Conservation (phyloP, 2,113 vertebrate species). For the Mustelus asterias region DNA sequence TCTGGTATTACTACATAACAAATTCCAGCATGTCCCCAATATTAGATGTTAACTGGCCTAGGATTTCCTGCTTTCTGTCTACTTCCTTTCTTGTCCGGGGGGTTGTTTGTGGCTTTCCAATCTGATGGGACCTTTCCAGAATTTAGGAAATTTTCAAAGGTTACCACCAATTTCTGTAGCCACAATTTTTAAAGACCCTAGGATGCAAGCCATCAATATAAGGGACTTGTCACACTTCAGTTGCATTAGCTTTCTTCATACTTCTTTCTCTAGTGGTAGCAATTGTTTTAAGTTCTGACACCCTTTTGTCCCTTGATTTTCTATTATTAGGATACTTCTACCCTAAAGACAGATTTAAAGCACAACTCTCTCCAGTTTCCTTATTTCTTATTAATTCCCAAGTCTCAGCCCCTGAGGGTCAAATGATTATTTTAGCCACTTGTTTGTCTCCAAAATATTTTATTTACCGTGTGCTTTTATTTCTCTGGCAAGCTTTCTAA, state of each 20-base stretch:
- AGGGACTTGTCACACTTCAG: too few species aligned
- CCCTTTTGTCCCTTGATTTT: too few species aligned
- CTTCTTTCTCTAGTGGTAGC: too few species aligned
- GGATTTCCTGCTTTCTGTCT: background rate
- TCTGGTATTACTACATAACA: background rate
- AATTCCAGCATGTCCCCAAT: background rate
- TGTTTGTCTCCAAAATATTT: too few species aligned
- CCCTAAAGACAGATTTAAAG: too few species aligned
- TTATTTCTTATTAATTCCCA: background rate
- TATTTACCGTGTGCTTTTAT: background rate
- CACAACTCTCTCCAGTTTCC: background rate
- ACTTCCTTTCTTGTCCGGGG: background rate
- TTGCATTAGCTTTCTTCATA: too few species aligned
- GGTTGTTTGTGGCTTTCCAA: background rate
- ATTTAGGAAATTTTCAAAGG: background rate
- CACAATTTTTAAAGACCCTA: background rate
- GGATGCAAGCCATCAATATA: background rate
- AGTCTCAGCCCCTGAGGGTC: too few species aligned
- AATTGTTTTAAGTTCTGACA: too few species aligned
- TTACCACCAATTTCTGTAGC: background rate
- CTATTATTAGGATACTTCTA: too few species aligned
- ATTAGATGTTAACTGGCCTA: background rate
- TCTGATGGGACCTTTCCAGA: background rate
- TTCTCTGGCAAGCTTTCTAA: background rate
- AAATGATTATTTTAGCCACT: too few species aligned